Evolutionary conservation across 2,113 vertebrate genomes (phyloP).

Genomic region (Ramphastos sulfuratus): DNA sequence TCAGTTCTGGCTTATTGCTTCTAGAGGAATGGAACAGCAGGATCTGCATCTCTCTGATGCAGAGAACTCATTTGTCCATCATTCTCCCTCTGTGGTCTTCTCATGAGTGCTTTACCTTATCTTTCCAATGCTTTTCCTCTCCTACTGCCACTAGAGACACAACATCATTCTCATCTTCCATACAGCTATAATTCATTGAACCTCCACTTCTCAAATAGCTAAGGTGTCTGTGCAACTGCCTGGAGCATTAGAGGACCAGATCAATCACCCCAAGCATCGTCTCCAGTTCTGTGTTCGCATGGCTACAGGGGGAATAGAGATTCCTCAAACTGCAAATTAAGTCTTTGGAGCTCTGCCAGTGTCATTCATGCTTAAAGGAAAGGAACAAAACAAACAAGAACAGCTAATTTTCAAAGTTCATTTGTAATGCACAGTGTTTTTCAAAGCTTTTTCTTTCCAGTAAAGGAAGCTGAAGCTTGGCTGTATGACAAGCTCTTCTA

Average conservation of each 20-base stretch:
- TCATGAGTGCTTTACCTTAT: not conserved
- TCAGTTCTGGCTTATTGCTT: not conserved
- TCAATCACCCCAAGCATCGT: not conserved
- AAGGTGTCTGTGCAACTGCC: not conserved
- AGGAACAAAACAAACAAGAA: constrained; percentile 6
- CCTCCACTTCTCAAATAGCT: not conserved
- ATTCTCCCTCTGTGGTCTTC: not conserved
- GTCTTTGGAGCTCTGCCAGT: not conserved
- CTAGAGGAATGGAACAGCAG: not conserved
- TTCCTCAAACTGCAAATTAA: not conserved
- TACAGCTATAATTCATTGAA: not conserved
- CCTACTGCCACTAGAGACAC: not conserved
- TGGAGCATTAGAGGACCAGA: not conserved
- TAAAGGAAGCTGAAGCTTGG: not conserved
- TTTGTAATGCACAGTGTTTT: not conserved
- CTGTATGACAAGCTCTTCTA: not conserved
- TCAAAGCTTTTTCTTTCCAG: not conserved
- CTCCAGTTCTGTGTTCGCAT: not conserved
- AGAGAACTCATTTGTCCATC: not conserved
- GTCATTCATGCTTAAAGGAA: not conserved
- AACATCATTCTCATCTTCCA: not conserved
- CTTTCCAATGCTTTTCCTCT: not conserved
- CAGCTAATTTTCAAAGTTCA: not conserved
- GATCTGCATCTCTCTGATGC: not conserved
- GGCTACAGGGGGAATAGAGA: not conserved